Evolutionary conservation across 2,888 invertebrate genomes (phyloP).

Genomic region (Sesia apiformis): DNA sequence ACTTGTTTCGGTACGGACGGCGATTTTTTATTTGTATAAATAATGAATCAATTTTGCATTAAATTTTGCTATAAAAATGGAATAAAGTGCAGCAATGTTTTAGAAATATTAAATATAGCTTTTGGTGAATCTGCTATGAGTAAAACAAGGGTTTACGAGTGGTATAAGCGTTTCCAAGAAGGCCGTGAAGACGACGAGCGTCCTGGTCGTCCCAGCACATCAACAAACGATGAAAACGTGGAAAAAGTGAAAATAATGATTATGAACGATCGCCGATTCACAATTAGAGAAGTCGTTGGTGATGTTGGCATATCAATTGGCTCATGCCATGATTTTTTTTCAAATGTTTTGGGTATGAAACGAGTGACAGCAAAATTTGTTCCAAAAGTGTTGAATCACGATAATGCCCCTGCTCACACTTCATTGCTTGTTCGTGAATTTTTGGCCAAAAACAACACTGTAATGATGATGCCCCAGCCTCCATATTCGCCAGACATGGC

Average conservation of each 20-base stretch:
- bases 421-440: too few species aligned
- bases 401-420: background rate
- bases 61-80: too few species aligned
- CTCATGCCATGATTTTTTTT: background rate
- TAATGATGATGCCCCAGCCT: too few species aligned
- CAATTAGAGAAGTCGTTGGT: too few species aligned
- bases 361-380: background rate
- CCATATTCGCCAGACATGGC: too few species aligned
- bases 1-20: too few species aligned
- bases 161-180: conserved; percentile 1
- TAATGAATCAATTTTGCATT: too few species aligned
- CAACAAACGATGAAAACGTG: conserved; percentile 5
- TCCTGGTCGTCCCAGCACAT: conserved; percentile 5
- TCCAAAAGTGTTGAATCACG: background rate
- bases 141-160: background rate
- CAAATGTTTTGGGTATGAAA: background rate
- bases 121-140: too few species aligned
- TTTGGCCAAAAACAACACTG: background rate
- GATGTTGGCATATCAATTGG: background rate
- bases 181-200: too few species aligned
- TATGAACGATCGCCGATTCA: background rate
- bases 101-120: background rate
- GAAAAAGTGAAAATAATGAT: conserved; percentile 3
- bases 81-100: background rate
- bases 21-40: too few species aligned